Conservation (phyloP, 1,140 invertebrate species). For the Sinonovacula constricta region DNA sequence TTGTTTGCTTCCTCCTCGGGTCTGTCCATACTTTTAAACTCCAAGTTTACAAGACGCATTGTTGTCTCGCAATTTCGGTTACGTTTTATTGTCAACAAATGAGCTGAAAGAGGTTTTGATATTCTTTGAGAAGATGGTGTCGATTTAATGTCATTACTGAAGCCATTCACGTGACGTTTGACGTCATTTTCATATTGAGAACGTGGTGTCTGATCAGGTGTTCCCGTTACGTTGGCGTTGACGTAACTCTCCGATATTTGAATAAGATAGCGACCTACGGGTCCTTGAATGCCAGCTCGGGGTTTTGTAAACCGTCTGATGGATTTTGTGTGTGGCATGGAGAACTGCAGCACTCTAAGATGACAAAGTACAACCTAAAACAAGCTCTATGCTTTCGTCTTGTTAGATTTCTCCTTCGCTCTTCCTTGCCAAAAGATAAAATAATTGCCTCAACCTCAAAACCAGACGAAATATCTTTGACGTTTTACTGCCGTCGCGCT, state of each 20-base stretch:
- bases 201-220: neutral
- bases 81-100: conserved; percentile 25
- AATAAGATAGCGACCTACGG: conserved; percentile 28
- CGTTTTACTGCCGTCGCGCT: too few species aligned
- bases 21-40: conserved; percentile 30
- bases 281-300: conserved; percentile 29
- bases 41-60: conserved; percentile 39
- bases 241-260: neutral
- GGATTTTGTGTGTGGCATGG: conserved; percentile 45
- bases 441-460: too few species aligned
- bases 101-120: conserved; percentile 20
- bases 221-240: neutral
- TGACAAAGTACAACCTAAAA: too few species aligned
- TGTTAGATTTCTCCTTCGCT: too few species aligned
- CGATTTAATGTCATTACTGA: conserved; percentile 10
- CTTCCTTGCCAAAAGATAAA: too few species aligned
- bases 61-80: neutral
- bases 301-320: conserved; percentile 14
- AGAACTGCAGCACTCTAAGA: too few species aligned
- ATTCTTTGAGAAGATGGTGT: conserved; percentile 4
- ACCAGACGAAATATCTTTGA: too few species aligned
- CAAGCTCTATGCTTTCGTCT: too few species aligned
- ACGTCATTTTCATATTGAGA: neutral
- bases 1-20: conserved; percentile 1
- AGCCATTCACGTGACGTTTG: too few species aligned